phyloP scores from a whole-genome alignment of 2,888 invertebrate genomes.

The Atethmia centrago region DNA sequence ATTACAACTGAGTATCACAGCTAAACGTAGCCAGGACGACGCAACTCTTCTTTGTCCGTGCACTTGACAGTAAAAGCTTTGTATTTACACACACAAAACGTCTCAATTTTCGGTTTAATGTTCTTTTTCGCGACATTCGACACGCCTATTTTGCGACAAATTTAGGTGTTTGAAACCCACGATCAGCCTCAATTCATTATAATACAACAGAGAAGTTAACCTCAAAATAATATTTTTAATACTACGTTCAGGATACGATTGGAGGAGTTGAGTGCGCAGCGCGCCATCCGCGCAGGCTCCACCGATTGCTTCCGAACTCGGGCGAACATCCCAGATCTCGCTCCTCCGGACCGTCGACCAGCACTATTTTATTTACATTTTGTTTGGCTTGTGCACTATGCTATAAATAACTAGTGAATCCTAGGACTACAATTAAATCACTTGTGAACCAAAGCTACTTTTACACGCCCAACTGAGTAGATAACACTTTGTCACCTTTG shows the following conservation, averaged over 20 bases:
- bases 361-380: slow-evolving; percentile 67
- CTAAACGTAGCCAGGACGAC: slow-evolving; percentile 77
- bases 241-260: slow-evolving; percentile 87
- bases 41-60: slow-evolving; percentile 89
- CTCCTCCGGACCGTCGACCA: slow-evolving; percentile 58
- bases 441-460: slow-evolving; percentile 22
- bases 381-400: slow-evolving; percentile 58
- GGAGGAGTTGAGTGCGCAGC: slow-evolving; percentile 81
- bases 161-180: slow-evolving; percentile 73
- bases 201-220: slow-evolving; percentile 83
- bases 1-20: slow-evolving; percentile 77
- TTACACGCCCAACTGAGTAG: neutral
- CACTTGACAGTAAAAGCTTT: slow-evolving; percentile 89
- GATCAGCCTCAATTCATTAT: slow-evolving; percentile 78
- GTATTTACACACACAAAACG: slow-evolving; percentile 90
- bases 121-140: slow-evolving; percentile 90
- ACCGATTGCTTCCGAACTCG: slow-evolving; percentile 77
- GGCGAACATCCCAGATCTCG: slow-evolving; percentile 70
- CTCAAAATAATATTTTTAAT: slow-evolving; percentile 89
- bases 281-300: slow-evolving; percentile 78
- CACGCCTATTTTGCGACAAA: slow-evolving; percentile 76
- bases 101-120: slow-evolving; percentile 86
- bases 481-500: neutral
- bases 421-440: slow-evolving; percentile 44
- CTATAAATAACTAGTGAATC: slow-evolving; percentile 37